Conservation (phyloP, 2,797 vertebrate species). For the Hydrocynus forskahlii region DNA sequence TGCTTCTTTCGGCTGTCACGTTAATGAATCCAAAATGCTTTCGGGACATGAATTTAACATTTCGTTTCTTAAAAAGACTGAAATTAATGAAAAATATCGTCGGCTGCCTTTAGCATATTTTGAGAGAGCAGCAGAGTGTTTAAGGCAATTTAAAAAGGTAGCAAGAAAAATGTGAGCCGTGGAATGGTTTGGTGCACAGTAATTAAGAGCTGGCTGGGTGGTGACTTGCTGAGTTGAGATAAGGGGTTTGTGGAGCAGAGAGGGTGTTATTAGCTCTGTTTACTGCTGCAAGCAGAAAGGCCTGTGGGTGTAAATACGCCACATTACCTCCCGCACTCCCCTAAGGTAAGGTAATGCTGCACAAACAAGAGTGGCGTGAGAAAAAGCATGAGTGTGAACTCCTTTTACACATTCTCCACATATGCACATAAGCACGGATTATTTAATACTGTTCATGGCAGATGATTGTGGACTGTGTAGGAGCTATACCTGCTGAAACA, state of each 20-base stretch:
- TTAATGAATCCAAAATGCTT: conserved; percentile 47
- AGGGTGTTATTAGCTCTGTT: conserved; percentile 80
- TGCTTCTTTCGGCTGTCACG: conserved; percentile 18
- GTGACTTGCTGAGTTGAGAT: conserved; percentile 80
- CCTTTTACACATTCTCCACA: background rate
- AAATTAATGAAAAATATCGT: conserved; percentile 45
- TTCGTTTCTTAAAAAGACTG: conserved; percentile 48
- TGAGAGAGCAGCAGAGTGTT: conserved; percentile 59
- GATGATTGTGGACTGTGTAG: background rate
- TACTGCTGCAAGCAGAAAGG: conserved; percentile 65
- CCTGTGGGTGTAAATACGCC: conserved; percentile 66
- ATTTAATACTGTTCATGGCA: background rate
- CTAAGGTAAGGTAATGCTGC: background rate
- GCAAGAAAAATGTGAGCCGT: conserved; percentile 61
- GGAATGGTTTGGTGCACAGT: conserved; percentile 70
- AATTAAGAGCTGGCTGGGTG: conserved; percentile 76
- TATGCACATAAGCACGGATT: background rate
- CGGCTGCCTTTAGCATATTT: conserved; percentile 50
- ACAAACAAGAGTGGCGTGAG: conserved; percentile 7
- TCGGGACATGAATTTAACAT: conserved; percentile 43
- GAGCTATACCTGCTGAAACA: background rate
- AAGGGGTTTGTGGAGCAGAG: conserved; percentile 71
- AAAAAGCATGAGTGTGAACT: conserved; percentile 4
- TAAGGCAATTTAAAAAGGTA: conserved; percentile 66
- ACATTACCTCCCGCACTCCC: conserved; percentile 63